phyloP scores from a whole-genome alignment of 2,113 vertebrate genomes.

The Leuciscus idus region DNA sequence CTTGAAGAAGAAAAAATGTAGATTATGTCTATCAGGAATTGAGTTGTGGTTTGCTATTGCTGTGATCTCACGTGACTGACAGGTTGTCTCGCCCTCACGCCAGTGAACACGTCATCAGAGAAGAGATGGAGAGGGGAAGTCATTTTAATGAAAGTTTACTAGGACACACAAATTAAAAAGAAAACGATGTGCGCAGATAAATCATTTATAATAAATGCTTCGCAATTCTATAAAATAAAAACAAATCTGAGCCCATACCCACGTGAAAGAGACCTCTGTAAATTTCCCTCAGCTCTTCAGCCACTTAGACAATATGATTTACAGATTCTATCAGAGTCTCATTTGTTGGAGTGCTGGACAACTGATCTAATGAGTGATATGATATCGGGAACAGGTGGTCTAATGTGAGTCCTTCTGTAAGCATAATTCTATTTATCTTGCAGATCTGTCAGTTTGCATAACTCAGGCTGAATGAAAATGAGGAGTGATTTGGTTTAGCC shows the following conservation, averaged over 20 bases:
- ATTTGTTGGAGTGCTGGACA: conserved; percentile 19
- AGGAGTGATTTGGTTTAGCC: conserved; percentile 55
- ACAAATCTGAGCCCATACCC: background rate
- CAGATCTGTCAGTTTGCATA: conserved; percentile 64
- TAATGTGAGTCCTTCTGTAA: conserved; percentile 53
- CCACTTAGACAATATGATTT: background rate
- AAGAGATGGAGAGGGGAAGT: too few species aligned
- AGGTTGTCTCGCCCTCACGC: too few species aligned
- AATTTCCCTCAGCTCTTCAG: background rate
- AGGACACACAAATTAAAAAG: too few species aligned
- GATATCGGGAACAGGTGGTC: conserved; percentile 59
- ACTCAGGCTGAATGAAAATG: conserved; percentile 50
- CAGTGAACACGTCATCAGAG: too few species aligned
- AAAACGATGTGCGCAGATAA: too few species aligned
- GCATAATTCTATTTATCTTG: conserved; percentile 70
- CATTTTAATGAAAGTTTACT: too few species aligned
- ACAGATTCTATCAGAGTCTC: conserved; percentile 20
- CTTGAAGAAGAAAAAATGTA: too few species aligned
- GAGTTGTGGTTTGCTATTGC: too few species aligned
- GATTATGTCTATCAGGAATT: too few species aligned
- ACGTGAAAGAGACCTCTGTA: background rate
- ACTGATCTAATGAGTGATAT: conserved; percentile 58
- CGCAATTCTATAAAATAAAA: too few species aligned
- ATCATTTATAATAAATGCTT: too few species aligned
- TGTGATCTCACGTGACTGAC: too few species aligned